Base-by-base conservation (phyloP, 2,113 vertebrate genomes). In the Anolis carolinensis region DNA sequence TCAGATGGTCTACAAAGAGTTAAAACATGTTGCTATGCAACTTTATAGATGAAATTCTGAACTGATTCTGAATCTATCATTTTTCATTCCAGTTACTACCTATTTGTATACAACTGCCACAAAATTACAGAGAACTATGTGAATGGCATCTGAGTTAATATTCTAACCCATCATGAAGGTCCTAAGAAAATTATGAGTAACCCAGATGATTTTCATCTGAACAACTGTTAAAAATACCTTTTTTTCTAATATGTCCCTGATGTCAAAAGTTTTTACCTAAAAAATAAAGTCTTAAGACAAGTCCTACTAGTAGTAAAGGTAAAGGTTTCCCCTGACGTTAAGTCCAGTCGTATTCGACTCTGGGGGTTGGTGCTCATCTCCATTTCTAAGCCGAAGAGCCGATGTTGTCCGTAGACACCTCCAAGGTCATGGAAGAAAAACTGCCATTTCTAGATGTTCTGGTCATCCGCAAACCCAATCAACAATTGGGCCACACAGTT, bases 211-310 rank as follows among this genome's bases (percentile, higher is more conserved):
- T 34, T 83, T 55, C 48, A 85, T 34, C 30, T 9, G 59, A 30
- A 30, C 44, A 25, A 30, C 34, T 44, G 36, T 16, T 44, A 7
- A 72, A 16, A 72, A 72, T 52, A 48, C 39, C 39, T 44, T 7
- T 82, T 25, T 73, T 74, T 1, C 14, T 23, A 36, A 1, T 79
- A 20, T n/a, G 9, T 55, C 76, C 32, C 48, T 39, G 7, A 2
- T 23, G 1, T 62, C 30, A 63, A 5, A 44, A 59, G 83, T 55
- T 85, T 32, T 36, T 63, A 21, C 8, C 5, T 20, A 25, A 25
- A 75, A 11, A 7, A 9, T 79, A 32, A 88, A 90, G 30, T 84
- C 23, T 16, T 44, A 79, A 87, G n/a, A 20, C 59, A 82, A 76
- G 25, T 39, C 7, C n/a, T n/a, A n/a, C n/a, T n/a, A n/a, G n/a